A percentile compares a stretch with the other conserved stretches of the same genome.
Evolutionary conservation across 2,888 invertebrate genomes (phyloP).

Genomic region (Maniola hyperantus): DNA sequence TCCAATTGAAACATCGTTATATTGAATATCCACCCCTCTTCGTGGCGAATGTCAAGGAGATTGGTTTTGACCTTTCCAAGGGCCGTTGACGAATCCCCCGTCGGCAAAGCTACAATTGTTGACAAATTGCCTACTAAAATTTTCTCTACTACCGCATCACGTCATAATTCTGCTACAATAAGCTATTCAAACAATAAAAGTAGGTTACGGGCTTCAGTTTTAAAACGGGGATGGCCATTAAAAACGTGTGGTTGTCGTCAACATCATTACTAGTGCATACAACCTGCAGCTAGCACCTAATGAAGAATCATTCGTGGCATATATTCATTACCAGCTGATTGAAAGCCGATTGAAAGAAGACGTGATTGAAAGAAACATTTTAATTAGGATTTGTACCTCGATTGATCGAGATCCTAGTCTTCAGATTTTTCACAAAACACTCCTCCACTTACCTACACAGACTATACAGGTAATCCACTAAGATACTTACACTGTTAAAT

Average conservation of each 20-base stretch:
- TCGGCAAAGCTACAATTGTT: slow-evolving; percentile 57
- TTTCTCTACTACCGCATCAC: slow-evolving; percentile 37
- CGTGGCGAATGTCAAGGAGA: slow-evolving; percentile 62
- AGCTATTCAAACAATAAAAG: slow-evolving; percentile 42
- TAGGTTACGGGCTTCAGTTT: slow-evolving; percentile 37
- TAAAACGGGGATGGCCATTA: slow-evolving; percentile 32
- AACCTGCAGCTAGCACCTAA: not conserved
- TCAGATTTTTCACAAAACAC: too few species aligned
- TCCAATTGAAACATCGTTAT: slow-evolving; percentile 2
- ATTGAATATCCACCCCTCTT: slow-evolving; percentile 44
- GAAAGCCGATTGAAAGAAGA: not conserved
- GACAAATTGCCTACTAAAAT: slow-evolving; percentile 57
- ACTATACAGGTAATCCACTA: too few species aligned
- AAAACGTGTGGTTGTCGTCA: slow-evolving; percentile 26
- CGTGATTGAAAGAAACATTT: not conserved
- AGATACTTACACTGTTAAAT: too few species aligned
- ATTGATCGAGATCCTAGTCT: not conserved
- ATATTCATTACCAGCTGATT: not conserved
- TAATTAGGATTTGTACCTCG: not conserved
- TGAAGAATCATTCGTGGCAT: slow-evolving; percentile 2
- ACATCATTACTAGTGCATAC: slow-evolving; percentile 13
- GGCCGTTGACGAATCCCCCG: slow-evolving; percentile 48
- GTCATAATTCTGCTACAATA: slow-evolving; percentile 39
- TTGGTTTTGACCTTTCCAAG: slow-evolving; percentile 54
- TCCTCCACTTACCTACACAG: too few species aligned